Conservation (phyloP, 2,113 vertebrate species). For the Tiliqua scincoides region DNA sequence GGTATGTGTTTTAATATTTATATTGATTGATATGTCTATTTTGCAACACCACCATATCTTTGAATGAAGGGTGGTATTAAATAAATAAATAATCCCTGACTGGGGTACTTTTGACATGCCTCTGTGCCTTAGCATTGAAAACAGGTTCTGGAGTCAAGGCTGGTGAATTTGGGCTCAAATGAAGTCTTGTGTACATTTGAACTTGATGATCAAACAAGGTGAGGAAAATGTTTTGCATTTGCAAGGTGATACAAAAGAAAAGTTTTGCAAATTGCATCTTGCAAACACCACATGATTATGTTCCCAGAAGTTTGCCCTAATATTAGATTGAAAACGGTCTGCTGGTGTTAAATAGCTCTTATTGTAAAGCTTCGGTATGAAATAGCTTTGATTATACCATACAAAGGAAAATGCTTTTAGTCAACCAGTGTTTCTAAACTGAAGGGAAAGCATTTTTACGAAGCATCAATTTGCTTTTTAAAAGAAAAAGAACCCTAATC, state of each 20-base stretch:
- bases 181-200: background rate
- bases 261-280: background rate
- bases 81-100: too few relatives aligned
- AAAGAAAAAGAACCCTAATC: slow-evolving; percentile 7
- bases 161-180: background rate
- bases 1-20: too few relatives aligned
- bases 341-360: background rate
- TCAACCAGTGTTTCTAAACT: slow-evolving; percentile 24
- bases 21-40: too few relatives aligned
- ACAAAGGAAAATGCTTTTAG: background rate
- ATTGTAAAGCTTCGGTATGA: background rate
- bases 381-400: slow-evolving; percentile 16
- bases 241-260: background rate
- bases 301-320: background rate
- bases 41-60: too few relatives aligned
- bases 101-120: background rate
- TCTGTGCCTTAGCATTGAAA: background rate
- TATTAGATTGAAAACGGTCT: background rate
- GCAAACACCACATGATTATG: background rate
- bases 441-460: background rate
- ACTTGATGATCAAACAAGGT: background rate
- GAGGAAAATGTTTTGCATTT: background rate
- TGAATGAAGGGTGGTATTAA: too few relatives aligned
- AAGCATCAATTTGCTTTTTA: background rate
- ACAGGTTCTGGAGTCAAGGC: background rate